These are phyloP conservation scores for Narcine bancroftii DNA, from an alignment of 2,113 vertebrate genomes.

Conservation along the genomic window DNA sequence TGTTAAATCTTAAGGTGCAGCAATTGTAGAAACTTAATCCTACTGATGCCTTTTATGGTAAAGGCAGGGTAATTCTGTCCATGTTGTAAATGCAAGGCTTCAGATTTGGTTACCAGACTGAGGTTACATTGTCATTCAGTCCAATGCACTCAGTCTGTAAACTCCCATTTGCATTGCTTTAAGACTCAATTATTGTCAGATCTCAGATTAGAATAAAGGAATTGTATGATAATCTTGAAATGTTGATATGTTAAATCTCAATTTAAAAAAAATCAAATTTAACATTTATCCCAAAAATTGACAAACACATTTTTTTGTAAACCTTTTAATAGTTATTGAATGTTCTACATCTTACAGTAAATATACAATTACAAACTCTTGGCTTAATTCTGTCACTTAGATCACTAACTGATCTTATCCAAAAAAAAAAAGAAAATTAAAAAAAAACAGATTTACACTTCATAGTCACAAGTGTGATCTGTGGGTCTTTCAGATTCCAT, in stretches of 20 bases:
- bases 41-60: background rate
- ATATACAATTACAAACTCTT: slow-evolving; percentile 99
- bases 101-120: background rate
- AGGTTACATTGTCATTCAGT: background rate
- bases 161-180: background rate
- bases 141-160: background rate
- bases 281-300: background rate
- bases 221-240: background rate
- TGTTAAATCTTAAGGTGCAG: background rate
- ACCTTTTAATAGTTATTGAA: slow-evolving; percentile 96
- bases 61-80: background rate
- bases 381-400: slow-evolving; percentile 91
- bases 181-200: background rate
- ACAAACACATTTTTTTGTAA: slow-evolving; percentile 67
- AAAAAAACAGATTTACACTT: slow-evolving; percentile 79
- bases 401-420: slow-evolving; percentile 85
- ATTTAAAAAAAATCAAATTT: background rate
- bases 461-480: slow-evolving; percentile 73
- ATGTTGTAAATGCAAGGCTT: background rate
- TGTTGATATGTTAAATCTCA: background rate
- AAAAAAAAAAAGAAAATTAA: slow-evolving; percentile 57
- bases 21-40: background rate
- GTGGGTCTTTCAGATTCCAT: slow-evolving; percentile 60
- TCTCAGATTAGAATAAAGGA: background rate
- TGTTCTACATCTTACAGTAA: slow-evolving; percentile 99